Conservation (phyloP, 2,888 invertebrate species). For the Amphipoea lucens region DNA sequence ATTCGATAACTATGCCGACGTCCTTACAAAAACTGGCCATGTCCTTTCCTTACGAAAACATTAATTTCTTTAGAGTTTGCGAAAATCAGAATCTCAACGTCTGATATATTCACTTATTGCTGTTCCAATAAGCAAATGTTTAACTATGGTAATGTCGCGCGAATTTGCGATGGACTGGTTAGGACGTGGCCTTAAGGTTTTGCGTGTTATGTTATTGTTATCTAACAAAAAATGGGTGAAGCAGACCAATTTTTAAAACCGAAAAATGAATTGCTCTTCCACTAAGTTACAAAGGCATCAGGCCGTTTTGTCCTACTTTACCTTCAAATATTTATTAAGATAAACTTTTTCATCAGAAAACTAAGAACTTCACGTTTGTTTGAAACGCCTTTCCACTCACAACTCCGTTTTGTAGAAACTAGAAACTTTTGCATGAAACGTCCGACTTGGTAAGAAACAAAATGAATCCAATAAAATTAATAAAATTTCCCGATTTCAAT, state of each 20-base stretch:
- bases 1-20: too few relatives aligned
- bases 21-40: too few relatives aligned
- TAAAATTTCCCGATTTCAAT: constrained; percentile 1
- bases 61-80: constrained; percentile 16
- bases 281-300: not conserved
- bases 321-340: not conserved
- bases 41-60: constrained; percentile 26
- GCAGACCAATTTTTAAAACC: not conserved
- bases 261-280: not conserved
- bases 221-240: not conserved
- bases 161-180: not conserved
- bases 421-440: constrained; percentile 13
- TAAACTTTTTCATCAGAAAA: constrained; percentile 9
- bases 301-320: too few relatives aligned
- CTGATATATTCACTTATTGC: constrained; percentile 1
- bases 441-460: not conserved
- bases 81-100: constrained; percentile 9
- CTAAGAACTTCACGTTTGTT: constrained; percentile 11
- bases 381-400: constrained; percentile 2
- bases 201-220: not conserved
- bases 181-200: not conserved
- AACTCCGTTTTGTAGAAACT: constrained; percentile 8
- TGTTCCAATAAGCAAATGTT: constrained; percentile 7
- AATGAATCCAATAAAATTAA: not conserved
- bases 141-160: not conserved